phyloP scores from a whole-genome alignment of 2,797 vertebrate species.

The Pangasius macronema region DNA sequence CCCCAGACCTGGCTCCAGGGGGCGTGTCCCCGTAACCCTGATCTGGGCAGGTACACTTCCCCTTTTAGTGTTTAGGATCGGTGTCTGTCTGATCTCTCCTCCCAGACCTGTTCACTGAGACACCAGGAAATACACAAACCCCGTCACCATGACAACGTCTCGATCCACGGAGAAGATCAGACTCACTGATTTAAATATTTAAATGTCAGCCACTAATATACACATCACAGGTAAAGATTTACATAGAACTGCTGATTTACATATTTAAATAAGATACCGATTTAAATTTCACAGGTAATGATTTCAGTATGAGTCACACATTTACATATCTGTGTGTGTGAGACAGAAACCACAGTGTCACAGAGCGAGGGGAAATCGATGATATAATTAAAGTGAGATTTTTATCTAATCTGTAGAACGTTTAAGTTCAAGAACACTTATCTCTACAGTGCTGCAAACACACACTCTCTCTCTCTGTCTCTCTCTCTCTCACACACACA shows the following conservation, averaged over 20 bases:
- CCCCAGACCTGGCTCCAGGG: not conserved
- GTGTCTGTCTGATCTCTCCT: not conserved
- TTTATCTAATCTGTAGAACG: constrained; percentile 53
- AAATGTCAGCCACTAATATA: not conserved
- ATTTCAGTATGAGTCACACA: not conserved
- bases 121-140: not conserved
- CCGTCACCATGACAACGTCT: not conserved
- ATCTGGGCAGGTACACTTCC: not conserved
- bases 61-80: not conserved
- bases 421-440: constrained; percentile 51
- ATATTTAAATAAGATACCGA: not conserved
- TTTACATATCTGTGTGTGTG: not conserved
- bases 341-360: not conserved
- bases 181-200: not conserved
- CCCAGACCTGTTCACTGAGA: not conserved
- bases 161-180: not conserved
- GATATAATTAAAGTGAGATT: constrained; percentile 58
- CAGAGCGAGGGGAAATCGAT: constrained; percentile 45
- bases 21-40: too few species aligned
- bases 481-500: not conserved
- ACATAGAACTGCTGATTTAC: not conserved
- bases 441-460: constrained; percentile 16
- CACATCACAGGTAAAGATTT: not conserved
- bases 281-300: not conserved
- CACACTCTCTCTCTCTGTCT: not conserved